Evolutionary conservation across 2,888 invertebrate species (phyloP), one percentile per base, ranked within the genome.

Genomic region (Drosophila longiperda): DNA sequence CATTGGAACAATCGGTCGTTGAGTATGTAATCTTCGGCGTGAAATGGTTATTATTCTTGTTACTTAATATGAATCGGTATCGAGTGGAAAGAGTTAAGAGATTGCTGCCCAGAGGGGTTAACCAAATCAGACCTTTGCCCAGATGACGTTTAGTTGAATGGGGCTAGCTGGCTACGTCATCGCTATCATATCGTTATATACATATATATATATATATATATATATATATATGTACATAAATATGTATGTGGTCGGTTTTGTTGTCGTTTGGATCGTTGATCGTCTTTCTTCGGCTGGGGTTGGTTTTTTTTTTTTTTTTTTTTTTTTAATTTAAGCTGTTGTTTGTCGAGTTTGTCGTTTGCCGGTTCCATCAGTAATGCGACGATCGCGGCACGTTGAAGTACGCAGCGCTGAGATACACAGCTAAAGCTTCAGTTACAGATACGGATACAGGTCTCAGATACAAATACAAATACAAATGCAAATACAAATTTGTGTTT

Each of bases 321-420:
- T 38, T 36, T 50, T 53, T 62, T 78, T 78, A 11, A 80, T 72
- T 40, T 34, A 55, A 29, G 59, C 48, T 59, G 72, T 68, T 59
- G 65, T 26, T 63, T 63, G 66, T 53, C 69, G 63, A 58, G 63
- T 55, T 69, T 57, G 66, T 49, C 70, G 75, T 65, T 81, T 86
- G 83, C 78, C 86, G 74, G 79, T 71, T 65, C 59, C 73, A 69
- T 87, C 91, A 91, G 92, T 91, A 87, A 84, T 74, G 91, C 82
- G 90, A 82, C 87, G 87, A 91, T 85, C 90, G 89, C 77, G 87
- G 80, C 84, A 87, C 82, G 80, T 82, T 76, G 67, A 84, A 89
- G 84, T 83, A 79, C 90, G 69, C 57, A 66, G 29, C 71, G 66
- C 60, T 62, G 53, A 58, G 62, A 57, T 52, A 58, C 57, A 55